phyloP scores from a whole-genome alignment of 2,797 vertebrate species.

The Myotis daubentonii region DNA sequence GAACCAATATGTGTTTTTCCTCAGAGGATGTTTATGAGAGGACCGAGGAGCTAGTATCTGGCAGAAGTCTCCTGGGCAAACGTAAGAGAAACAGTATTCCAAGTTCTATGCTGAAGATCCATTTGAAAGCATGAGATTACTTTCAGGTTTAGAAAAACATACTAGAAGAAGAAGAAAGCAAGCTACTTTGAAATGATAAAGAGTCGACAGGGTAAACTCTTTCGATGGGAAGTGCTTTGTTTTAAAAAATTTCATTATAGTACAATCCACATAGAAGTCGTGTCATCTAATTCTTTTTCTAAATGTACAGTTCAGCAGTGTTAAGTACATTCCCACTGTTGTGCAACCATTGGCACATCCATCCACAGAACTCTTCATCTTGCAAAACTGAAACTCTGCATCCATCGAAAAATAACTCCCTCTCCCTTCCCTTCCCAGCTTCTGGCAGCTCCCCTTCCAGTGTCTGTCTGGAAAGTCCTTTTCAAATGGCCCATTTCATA shows the following conservation, averaged over 20 bases:
- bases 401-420: neutral
- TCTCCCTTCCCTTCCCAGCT: accelerated
- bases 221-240: neutral
- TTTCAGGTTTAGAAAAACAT: neutral
- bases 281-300: neutral
- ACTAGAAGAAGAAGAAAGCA: neutral
- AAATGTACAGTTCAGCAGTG: neutral
- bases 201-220: neutral
- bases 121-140: neutral
- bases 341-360: neutral
- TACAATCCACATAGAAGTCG: neutral
- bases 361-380: neutral
- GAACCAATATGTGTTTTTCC: neutral
- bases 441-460: neutral
- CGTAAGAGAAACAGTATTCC: neutral
- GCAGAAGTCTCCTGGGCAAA: neutral
- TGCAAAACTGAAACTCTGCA: neutral
- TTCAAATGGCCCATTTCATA: neutral
- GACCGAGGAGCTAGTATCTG: neutral
- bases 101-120: neutral
- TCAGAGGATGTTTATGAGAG: neutral
- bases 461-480: neutral
- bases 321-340: neutral
- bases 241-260: neutral
- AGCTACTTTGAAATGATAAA: neutral